Evolutionary conservation across 2,113 vertebrate genomes (phyloP), one percentile per base, ranked within the genome.

Genomic region (Oxyruncus cristatus): DNA sequence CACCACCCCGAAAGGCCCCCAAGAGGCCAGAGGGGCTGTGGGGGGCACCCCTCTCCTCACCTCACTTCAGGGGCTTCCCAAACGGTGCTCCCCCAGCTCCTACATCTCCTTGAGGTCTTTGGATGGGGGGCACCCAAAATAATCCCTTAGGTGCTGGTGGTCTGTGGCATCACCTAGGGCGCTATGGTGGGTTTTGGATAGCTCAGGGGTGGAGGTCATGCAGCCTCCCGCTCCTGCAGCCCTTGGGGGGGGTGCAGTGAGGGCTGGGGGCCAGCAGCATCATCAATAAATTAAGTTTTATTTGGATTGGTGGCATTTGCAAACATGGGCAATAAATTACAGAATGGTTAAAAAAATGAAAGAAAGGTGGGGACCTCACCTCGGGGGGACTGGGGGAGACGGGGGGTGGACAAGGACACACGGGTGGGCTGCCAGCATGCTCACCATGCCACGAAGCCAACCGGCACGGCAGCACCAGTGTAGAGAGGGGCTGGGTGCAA

Each of bases 281-380:
- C 65, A 56, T 97, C 98, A 98, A 98, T 98, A 98, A 98, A 98
- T 98, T 98, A 98, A 97, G 92, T 97, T 98, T 98, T 98, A 98
- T 98, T 98, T 98, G 95, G 96, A 94, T 96, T 97, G 96, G 93
- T 95, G 97, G 97, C 95, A 93, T 95, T 97, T 94, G 96, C 95
- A 96, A 96, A 95, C 19, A 76, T 96, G 96, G 85, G 95, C 95
- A 98, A 98, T 98, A 98, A 98, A 98, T 98, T 98, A 98, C 97
- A 92, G 94, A 92, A 53, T 85, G 88, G 89, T 93, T 96, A 76
- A 95, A 89, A 95, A 35, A 73, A 68, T 17, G 11, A 63, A 85
- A 72, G 21, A 49, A 79, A 66, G 55, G 41, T 76, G 56, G 32
- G 35, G 18, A 63, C 55, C 80, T 65, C 65, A 56, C 79, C 72